Evolutionary conservation across 2,113 vertebrate genomes (phyloP).

Genomic region (Microtus montanus): DNA sequence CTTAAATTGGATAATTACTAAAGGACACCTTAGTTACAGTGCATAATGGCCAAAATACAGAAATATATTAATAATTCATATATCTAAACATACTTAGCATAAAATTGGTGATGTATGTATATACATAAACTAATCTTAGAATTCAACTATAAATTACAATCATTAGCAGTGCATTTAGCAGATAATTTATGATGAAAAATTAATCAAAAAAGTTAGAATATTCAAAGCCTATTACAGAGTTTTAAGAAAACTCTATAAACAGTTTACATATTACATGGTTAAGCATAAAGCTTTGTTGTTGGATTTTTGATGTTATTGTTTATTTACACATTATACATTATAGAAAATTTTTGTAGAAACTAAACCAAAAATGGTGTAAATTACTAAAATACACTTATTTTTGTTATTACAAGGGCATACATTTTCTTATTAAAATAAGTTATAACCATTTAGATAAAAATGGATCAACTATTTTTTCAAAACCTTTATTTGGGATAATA

Average conservation of each 20-base stretch:
- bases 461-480: background rate
- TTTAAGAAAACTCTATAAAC: constrained; percentile 32
- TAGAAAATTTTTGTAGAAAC: background rate
- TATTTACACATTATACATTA: background rate
- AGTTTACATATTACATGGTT: background rate
- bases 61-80: constrained; percentile 8
- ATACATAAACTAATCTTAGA: background rate
- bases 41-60: background rate
- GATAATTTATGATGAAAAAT: background rate
- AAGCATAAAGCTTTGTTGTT: background rate
- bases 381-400: background rate
- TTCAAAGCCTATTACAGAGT: background rate
- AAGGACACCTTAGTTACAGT: background rate
- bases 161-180: background rate
- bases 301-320: background rate
- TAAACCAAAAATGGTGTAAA: background rate
- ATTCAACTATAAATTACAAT: background rate
- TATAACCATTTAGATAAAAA: background rate
- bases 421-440: background rate
- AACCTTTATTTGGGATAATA: background rate
- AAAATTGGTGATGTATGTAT: background rate
- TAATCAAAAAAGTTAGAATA: background rate
- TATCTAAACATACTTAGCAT: background rate
- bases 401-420: background rate
- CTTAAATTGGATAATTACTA: background rate